Evolutionary conservation across 1,140 invertebrate species (phyloP).

Genomic region (Streblospio benedicti): DNA sequence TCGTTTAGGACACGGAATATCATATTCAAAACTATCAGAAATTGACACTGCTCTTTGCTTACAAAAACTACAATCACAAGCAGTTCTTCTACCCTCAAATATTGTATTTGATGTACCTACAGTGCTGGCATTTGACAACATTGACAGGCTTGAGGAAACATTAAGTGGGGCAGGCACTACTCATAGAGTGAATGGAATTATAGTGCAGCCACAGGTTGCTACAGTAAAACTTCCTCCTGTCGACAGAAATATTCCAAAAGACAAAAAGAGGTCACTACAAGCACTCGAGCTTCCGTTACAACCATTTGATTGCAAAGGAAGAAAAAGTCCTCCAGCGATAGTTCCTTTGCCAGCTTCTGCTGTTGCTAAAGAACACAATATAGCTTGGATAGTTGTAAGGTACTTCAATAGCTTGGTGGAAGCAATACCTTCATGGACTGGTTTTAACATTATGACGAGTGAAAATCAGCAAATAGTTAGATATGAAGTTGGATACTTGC

Average conservation of each 20-base stretch:
- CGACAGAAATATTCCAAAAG: not conserved
- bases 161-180: constrained; percentile 6
- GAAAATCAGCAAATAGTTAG: not conserved
- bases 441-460: constrained; percentile 4
- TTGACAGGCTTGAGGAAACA: constrained; percentile 11
- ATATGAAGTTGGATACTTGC: not conserved
- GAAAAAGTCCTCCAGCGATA: too few relatives aligned
- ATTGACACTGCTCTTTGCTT: not conserved
- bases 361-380: too few relatives aligned
- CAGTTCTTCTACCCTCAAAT: not conserved
- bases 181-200: constrained; percentile 11
- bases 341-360: too few relatives aligned
- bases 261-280: too few relatives aligned
- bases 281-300: too few relatives aligned
- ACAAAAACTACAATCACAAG: not conserved
- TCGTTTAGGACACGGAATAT: not conserved
- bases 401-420: not conserved
- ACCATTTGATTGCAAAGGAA: too few relatives aligned
- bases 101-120: not conserved
- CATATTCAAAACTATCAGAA: not conserved
- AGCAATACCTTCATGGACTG: constrained; percentile 4
- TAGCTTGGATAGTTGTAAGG: too few relatives aligned
- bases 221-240: not conserved
- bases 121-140: constrained; percentile 7
- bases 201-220: constrained; percentile 1